Conservation (phyloP, 1,140 invertebrate species). For the Bradysia coprophila region DNA sequence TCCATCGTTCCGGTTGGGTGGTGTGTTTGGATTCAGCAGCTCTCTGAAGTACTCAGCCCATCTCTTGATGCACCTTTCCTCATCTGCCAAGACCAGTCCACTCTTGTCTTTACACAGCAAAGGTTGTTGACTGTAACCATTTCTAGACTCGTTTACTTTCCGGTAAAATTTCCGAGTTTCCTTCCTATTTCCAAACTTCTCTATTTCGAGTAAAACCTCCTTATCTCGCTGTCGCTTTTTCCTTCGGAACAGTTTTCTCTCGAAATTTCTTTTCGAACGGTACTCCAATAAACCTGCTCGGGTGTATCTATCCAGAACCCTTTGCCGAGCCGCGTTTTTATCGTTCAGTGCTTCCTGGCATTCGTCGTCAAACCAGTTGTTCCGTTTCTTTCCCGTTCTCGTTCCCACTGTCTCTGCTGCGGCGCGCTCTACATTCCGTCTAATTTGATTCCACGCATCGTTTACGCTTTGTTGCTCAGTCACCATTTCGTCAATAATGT, state of each 20-base stretch:
- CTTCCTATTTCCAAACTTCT: not conserved
- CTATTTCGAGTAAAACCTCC: not conserved
- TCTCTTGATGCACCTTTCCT: not conserved
- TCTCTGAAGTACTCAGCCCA: not conserved
- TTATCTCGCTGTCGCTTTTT: not conserved
- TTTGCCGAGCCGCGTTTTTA: not conserved
- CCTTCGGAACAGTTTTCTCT: not conserved
- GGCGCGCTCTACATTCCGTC: not conserved
- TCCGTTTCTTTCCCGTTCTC: not conserved
- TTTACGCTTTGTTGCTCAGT: too few relatives aligned
- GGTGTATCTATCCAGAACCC: not conserved
- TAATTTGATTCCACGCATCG: too few relatives aligned
- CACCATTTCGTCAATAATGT: too few relatives aligned
- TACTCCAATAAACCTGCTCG: not conserved
- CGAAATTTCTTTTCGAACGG: not conserved
- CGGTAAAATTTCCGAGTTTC: not conserved
- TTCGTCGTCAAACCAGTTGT: not conserved
- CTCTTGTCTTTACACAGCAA: not conserved
- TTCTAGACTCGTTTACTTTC: not conserved
- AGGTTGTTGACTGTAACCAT: not conserved
- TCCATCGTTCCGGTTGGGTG: not conserved
- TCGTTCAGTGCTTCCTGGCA: not conserved
- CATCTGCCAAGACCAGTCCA: not conserved
- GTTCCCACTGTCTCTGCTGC: not conserved
- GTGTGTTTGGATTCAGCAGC: not conserved